Evolutionary conservation across 2,888 invertebrate genomes (phyloP), one percentile per base, ranked within the genome.

Genomic region (Augiades crinisus): DNA sequence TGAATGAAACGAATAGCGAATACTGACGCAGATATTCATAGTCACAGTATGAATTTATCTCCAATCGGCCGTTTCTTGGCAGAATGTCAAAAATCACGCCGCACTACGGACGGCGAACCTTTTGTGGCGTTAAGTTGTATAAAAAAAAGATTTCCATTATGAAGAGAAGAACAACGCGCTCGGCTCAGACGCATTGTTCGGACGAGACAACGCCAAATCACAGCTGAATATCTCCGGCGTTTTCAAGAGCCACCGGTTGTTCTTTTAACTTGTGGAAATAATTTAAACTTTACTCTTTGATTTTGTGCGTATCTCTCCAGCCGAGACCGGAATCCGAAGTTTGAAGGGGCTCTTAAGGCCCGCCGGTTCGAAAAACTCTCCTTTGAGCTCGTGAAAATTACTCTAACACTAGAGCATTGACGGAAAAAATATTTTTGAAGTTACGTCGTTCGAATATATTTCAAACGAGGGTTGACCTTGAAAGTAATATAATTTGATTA

Each of bases 31-130:
- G 40, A 34, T 33, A 33, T 31, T 40, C 49, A 41, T 38, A 49
- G 49, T 41, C 24, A 49, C 40, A 49, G 33, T 40, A 47, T 33
- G 47, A 40, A 47, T 47, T 47, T 47, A 47, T 47, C 40, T 33
- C 22, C 47, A 16, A 60, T 51, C 13, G 49, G 17, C 38, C 17
- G 31, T 53, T 36, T 16, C 49, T 54, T 56, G 59, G 54, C 54
- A 33, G 33, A 34, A 45, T 45, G 30, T 56, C 56, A 52, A 55
- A 53, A 54, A 47, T 55, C 24, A 54, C 57, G 47, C 19, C 34
- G 24, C 31, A 31, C 30, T 17, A 12, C 38, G 16, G 31, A 31
- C 31, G n/a, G 21, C 5, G 47, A 31, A 13, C 49, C 37, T 50
- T 47, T 50, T 43, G 36, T 50, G 30, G 50, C 27, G 36, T 44